These are phyloP conservation scores for Drosophila anomelani DNA, from an alignment of 2,888 invertebrate genomes.

Conservation along the genomic window DNA sequence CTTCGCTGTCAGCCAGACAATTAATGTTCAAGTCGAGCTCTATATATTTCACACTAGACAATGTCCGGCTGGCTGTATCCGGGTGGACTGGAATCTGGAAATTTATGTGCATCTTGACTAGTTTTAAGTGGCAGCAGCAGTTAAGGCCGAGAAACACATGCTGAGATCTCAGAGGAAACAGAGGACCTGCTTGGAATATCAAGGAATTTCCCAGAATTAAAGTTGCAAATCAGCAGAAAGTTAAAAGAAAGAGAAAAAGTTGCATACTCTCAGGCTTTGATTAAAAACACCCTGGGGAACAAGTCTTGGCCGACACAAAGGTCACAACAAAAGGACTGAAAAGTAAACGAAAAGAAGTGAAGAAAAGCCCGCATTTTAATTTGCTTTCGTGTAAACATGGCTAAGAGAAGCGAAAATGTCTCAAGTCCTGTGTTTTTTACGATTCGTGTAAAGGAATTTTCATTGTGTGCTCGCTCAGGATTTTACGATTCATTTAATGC, in stretches of 20 bases:
- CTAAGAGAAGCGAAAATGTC: neutral
- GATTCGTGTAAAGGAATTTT: conserved; percentile 41
- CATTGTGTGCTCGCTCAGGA: conserved; percentile 17
- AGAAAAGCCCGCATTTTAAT: conserved; percentile 55
- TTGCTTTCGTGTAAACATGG: conserved; percentile 46
- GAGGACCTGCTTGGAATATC: neutral
- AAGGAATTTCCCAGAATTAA: conserved; percentile 26
- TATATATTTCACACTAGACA: conserved; percentile 57
- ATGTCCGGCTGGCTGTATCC: conserved; percentile 26
- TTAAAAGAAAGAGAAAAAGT: conserved; percentile 23
- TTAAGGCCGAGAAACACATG: conserved; percentile 54
- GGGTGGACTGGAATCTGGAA: conserved; percentile 15
- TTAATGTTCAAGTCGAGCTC: conserved; percentile 59
- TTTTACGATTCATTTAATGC: conserved; percentile 48
- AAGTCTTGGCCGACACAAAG: conserved; percentile 16
- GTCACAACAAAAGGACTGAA: conserved; percentile 4
- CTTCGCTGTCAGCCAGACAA: conserved; percentile 49
- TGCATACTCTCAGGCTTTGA: conserved; percentile 54
- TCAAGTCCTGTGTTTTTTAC: conserved; percentile 39
- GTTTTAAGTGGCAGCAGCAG: conserved; percentile 60
- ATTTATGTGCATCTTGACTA: conserved; percentile 63
- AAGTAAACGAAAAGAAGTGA: conserved; percentile 14
- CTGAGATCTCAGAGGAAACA: conserved; percentile 40
- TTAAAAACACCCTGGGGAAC: conserved; percentile 49
- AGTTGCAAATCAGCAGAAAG: conserved; percentile 42